Evolutionary conservation across 2,113 vertebrate genomes (phyloP).

Genomic region (Elephantulus edwardii): DNA sequence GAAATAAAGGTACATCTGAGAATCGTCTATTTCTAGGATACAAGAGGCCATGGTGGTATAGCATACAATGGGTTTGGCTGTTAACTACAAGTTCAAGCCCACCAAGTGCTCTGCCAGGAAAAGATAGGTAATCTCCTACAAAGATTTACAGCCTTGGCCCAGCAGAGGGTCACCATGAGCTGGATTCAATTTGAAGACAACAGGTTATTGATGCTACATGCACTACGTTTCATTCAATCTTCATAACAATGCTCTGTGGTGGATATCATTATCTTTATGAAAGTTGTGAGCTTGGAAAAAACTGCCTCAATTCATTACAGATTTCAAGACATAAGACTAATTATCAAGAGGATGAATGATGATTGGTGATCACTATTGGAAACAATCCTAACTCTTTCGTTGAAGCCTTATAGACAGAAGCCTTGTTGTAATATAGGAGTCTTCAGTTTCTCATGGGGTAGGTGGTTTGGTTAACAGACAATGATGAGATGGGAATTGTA

Average conservation of each 20-base stretch:
- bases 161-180: no score
- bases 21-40: not conserved
- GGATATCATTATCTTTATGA: not conserved
- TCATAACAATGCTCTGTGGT: not conserved
- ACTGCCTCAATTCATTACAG: slow-evolving; percentile 17
- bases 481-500: not conserved
- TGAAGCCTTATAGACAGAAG: not conserved
- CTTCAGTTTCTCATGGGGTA: not conserved
- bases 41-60: no score
- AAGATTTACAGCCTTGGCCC: no score
- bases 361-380: slow-evolving; percentile 8
- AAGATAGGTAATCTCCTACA: no score
- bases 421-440: not conserved
- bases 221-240: slow-evolving; percentile 23
- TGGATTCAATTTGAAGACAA: no score
- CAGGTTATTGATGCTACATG: no score
- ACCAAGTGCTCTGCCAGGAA: no score
- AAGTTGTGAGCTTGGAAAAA: not conserved
- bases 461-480: not conserved
- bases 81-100: no score
- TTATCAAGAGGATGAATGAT: slow-evolving; percentile 31
- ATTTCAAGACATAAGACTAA: not conserved
- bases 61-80: no score
- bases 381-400: not conserved
- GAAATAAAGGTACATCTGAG: not conserved